A percentile compares a stretch with the other conserved stretches of the same genome.
These are phyloP conservation scores for Anhinga anhinga DNA, from an alignment of 2,113 vertebrate genomes.

Conservation along the genomic window DNA sequence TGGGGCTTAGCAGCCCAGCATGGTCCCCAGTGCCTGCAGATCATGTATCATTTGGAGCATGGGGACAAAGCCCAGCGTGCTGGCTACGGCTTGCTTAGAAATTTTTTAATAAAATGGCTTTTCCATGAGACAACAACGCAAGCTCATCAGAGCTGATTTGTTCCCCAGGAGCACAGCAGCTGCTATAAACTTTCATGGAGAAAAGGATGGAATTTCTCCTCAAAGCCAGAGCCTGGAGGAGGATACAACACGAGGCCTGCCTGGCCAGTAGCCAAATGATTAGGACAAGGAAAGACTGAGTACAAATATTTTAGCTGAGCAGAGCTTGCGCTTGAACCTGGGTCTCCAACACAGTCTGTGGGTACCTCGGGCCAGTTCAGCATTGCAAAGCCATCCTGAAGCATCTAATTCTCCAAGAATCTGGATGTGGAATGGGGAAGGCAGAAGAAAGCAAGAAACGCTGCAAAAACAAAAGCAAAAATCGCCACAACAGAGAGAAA, in stretches of 20 bases:
- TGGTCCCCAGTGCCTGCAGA: not conserved
- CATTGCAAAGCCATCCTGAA: not conserved
- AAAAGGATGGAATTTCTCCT: slow-evolving; percentile 44
- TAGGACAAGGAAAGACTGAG: not conserved
- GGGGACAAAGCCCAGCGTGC: not conserved
- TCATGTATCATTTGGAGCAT: not conserved
- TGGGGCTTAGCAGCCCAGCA: not conserved
- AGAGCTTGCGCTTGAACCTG: not conserved
- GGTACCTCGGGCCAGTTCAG: not conserved
- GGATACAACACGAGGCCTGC: not conserved
- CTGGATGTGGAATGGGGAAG: not conserved
- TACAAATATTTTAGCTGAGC: not conserved
- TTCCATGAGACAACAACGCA: slow-evolving; percentile 26
- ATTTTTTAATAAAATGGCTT: slow-evolving; percentile 33
- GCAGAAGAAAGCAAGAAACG: not conserved
- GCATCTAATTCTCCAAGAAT: not conserved
- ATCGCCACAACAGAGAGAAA: not conserved
- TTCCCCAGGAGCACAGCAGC: slow-evolving; percentile 46
- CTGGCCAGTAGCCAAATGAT: slow-evolving; percentile 30
- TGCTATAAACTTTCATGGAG: slow-evolving; percentile 21
- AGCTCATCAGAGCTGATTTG: slow-evolving; percentile 45
- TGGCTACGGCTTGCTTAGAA: not conserved
- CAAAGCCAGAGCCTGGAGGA: not conserved
- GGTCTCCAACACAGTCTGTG: not conserved
- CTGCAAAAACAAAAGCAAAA: not conserved